phyloP scores from a whole-genome alignment of 2,888 invertebrate genomes.

The Orthosia cruda region DNA sequence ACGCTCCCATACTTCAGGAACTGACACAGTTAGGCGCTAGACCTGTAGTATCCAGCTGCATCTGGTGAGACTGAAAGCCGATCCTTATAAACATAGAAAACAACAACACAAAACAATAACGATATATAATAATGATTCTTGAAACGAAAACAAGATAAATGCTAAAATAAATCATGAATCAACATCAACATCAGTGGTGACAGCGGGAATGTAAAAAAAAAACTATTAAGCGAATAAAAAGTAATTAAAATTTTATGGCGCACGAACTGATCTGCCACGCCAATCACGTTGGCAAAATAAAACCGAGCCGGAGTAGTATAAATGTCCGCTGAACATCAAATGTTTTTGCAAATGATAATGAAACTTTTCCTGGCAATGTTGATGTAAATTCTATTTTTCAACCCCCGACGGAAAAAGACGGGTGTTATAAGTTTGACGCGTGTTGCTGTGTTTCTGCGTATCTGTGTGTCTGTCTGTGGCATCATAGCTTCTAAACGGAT shows the following conservation, averaged over 20 bases:
- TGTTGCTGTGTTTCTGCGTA: no score
- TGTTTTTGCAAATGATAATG: slow-evolving; percentile 26
- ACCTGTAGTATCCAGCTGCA: no score
- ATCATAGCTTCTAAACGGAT: no score
- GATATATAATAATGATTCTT: not conserved
- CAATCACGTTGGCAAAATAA: slow-evolving; percentile 63
- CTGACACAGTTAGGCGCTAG: no score
- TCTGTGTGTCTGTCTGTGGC: no score
- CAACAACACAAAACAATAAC: no score
- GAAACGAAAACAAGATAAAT: slow-evolving; percentile 9
- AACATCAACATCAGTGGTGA: slow-evolving; percentile 12
- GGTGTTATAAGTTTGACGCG: no score
- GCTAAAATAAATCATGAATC: slow-evolving; percentile 24
- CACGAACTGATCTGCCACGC: slow-evolving; percentile 36
- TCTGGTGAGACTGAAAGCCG: no score
- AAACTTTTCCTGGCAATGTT: not conserved
- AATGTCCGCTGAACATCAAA: slow-evolving; percentile 51
- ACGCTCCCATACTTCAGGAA: no score
- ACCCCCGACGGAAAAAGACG: no score
- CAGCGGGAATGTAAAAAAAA: slow-evolving; percentile 26
- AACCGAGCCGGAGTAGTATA: slow-evolving; percentile 40
- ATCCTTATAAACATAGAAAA: no score
- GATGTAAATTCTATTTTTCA: not conserved
- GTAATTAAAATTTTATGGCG: slow-evolving; percentile 52
- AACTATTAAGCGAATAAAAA: slow-evolving; percentile 50